A percentile compares a stretch with the other conserved stretches of the same genome.
Evolutionary conservation across 2,888 invertebrate species (phyloP).

Genomic region (Eupithecia inturbata): DNA sequence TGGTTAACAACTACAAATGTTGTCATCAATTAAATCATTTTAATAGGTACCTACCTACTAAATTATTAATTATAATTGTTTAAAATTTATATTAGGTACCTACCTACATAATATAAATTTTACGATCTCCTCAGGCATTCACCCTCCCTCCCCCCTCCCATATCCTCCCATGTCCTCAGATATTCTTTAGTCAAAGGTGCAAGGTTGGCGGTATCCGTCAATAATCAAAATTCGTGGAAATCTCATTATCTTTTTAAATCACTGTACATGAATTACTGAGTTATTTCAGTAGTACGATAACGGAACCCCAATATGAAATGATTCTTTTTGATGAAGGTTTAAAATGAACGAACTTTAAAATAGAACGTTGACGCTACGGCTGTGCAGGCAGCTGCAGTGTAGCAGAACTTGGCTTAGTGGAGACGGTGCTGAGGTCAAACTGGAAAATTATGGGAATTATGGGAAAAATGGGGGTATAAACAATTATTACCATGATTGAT

Average conservation of each 20-base stretch:
- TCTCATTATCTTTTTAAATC: not conserved
- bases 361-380: not conserved
- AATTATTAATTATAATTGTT: no score
- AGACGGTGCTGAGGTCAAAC: not conserved
- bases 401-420: not conserved
- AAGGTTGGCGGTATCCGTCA: not conserved
- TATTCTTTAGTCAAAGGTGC: not conserved
- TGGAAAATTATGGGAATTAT: not conserved
- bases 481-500: not conserved
- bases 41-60: no score
- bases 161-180: no score
- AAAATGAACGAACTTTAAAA: not conserved
- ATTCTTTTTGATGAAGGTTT: not conserved
- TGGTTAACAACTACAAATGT: no score
- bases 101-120: no score
- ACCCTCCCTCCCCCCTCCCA: no score
- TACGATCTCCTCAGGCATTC: no score
- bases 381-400: not conserved
- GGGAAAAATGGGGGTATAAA: no score
- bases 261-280: slow-evolving; percentile 3
- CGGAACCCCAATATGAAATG: not conserved
- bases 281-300: not conserved
- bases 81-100: no score
- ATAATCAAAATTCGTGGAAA: slow-evolving; percentile 1
- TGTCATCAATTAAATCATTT: no score